Conservation (phyloP, 2,888 invertebrate species). For the Sinopyrophorus schimmeli region DNA sequence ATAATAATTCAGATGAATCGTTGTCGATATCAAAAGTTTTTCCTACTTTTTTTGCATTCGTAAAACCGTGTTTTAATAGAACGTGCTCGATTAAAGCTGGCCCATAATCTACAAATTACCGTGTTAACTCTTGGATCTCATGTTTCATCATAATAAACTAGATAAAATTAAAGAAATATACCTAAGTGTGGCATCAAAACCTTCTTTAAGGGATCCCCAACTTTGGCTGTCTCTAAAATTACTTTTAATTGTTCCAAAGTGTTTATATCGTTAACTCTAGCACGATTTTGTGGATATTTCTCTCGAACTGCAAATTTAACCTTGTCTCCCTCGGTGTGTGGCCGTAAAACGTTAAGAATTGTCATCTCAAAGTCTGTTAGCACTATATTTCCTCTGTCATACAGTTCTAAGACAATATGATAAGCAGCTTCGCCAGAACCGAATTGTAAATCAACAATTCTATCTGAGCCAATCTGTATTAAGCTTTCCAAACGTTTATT, state of each 20-base stretch:
- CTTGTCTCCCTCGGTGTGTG: conserved; percentile 90
- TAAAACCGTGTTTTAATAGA: conserved; percentile 71
- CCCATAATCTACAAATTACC: conserved; percentile 73
- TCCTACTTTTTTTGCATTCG: conserved; percentile 61
- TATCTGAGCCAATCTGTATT: conserved; percentile 86
- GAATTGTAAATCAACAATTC: conserved; percentile 94
- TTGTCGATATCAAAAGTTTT: conserved; percentile 68
- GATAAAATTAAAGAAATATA: conserved; percentile 45
- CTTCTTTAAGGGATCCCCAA: conserved; percentile 79
- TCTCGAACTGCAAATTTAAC: conserved; percentile 90
- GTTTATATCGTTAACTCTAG: conserved; percentile 65
- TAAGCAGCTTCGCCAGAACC: conserved; percentile 92
- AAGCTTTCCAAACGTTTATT: conserved; percentile 91
- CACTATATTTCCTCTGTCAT: conserved; percentile 94
- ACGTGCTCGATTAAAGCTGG: conserved; percentile 90
- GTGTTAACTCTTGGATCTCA: background rate
- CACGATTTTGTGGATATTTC: conserved; percentile 82
- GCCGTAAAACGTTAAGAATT: conserved; percentile 90
- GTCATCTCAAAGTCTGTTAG: conserved; percentile 88
- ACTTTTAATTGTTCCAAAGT: conserved; percentile 61
- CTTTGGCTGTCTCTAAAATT: conserved; percentile 65
- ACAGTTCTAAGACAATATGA: conserved; percentile 93
- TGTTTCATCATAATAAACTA: background rate
- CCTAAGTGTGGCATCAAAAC: conserved; percentile 79
- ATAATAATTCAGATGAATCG: conserved; percentile 65